phyloP scores from a whole-genome alignment of 2,113 vertebrate species.

The Daboia siamensis region DNA sequence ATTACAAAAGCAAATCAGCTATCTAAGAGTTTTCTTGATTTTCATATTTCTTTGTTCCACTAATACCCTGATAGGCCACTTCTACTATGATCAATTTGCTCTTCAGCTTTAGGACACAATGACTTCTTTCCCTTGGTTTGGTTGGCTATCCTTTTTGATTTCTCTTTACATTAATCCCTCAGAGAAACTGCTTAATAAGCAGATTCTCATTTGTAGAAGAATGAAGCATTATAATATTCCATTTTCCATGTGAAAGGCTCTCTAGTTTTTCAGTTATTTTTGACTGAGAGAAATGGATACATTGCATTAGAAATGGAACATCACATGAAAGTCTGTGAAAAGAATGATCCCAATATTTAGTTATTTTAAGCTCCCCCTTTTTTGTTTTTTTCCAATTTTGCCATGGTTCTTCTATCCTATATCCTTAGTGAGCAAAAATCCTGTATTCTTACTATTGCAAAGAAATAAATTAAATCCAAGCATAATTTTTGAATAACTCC shows the following conservation, averaged over 20 bases:
- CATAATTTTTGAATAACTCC: not conserved
- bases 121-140: not conserved
- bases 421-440: not conserved
- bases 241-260: not conserved
- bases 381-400: not conserved
- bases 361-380: not conserved
- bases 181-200: not conserved
- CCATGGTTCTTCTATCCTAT: not conserved
- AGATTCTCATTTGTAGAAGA: conserved; percentile 23
- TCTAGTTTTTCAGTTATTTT: conserved; percentile 1
- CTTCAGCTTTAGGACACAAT: not conserved
- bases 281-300: not conserved
- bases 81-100: not conserved
- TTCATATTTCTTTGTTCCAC: conserved; percentile 5
- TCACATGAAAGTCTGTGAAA: not conserved
- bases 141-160: not conserved
- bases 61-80: not conserved
- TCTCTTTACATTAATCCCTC: not conserved
- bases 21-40: conserved; percentile 1
- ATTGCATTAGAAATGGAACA: not conserved
- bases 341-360: not conserved
- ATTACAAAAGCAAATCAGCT: too few species aligned
- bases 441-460: not conserved
- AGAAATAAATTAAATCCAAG: not conserved
- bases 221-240: not conserved